A percentile compares a stretch with the other conserved stretches of the same genome.
Evolutionary conservation across 2,797 vertebrate species (phyloP).

Genomic region (Antennarius maculatus): DNA sequence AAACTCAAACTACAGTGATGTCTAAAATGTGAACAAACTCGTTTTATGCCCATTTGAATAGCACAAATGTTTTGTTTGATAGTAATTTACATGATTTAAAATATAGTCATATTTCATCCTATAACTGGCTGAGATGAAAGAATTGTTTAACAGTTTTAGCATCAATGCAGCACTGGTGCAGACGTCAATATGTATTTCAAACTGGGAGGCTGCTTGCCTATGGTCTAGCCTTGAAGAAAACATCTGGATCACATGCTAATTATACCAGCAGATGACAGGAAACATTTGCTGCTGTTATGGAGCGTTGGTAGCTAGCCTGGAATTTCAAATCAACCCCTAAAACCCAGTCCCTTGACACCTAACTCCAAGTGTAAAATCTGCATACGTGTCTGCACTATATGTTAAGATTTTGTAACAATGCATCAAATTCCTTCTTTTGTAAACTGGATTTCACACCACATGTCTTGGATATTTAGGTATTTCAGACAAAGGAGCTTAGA

Average conservation of each 20-base stretch:
- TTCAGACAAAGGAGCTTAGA: slow-evolving; percentile 50
- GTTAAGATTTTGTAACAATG: slow-evolving; percentile 36
- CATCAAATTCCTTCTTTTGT: slow-evolving; percentile 20
- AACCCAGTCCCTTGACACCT: slow-evolving; percentile 57
- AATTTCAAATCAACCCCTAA: slow-evolving; percentile 58
- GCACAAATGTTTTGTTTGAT: slow-evolving; percentile 22
- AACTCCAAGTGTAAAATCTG: slow-evolving; percentile 36
- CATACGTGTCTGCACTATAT: slow-evolving; percentile 26
- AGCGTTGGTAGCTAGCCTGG: slow-evolving; percentile 41
- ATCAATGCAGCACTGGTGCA: slow-evolving; percentile 31
- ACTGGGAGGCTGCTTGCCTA: slow-evolving; percentile 57
- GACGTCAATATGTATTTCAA: slow-evolving; percentile 42
- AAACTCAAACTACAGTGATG: slow-evolving; percentile 22
- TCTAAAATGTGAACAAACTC: slow-evolving; percentile 25
- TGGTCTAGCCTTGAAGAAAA: slow-evolving; percentile 72
- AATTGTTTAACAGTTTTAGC: slow-evolving; percentile 35
- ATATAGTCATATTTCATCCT: slow-evolving; percentile 22
- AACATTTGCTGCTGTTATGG: slow-evolving; percentile 70
- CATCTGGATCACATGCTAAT: slow-evolving; percentile 81
- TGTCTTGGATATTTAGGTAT: slow-evolving; percentile 47
- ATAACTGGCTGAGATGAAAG: slow-evolving; percentile 22
- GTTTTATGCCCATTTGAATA: slow-evolving; percentile 31
- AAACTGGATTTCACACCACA: slow-evolving; percentile 16
- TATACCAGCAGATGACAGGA: slow-evolving; percentile 62
- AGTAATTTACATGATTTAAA: slow-evolving; percentile 32